Evolutionary conservation across 1,140 invertebrate genomes (phyloP).

Genomic region (Achatina immaculata): DNA sequence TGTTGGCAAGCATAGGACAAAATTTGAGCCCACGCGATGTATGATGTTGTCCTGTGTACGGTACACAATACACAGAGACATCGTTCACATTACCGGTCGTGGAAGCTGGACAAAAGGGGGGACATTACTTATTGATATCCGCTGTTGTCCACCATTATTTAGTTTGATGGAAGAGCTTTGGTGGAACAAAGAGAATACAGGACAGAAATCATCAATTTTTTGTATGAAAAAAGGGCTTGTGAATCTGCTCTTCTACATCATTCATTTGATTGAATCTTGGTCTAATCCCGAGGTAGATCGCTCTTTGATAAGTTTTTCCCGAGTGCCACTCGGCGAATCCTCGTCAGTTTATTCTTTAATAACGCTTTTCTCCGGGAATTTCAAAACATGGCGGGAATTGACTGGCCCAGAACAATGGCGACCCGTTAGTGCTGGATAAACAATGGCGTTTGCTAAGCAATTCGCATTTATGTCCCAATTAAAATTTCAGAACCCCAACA

Average conservation of each 20-base stretch:
- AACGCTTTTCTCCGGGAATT: neutral
- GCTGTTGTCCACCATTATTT: conserved; percentile 4
- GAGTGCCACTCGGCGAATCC: neutral
- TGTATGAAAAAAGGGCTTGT: neutral
- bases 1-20: conserved; percentile 3
- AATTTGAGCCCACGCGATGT: conserved; percentile 23
- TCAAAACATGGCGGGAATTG: neutral
- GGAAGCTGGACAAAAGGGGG: neutral
- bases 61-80: neutral
- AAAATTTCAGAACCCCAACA: neutral
- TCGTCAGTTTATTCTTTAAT: conserved; percentile 6
- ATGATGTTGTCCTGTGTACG: neutral
- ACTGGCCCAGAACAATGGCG: neutral
- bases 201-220: conserved; percentile 8
- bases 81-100: neutral
- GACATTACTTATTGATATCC: conserved; percentile 34
- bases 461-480: conserved; percentile 5
- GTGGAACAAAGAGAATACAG: neutral
- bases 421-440: no score
- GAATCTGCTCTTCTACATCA: conserved; percentile 7
- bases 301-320: conserved; percentile 6
- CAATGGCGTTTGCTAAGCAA: conserved; percentile 10
- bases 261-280: conserved; percentile 26
- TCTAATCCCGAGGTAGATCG: neutral
- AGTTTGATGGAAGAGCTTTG: conserved; percentile 4